Evolutionary conservation across 2,797 vertebrate genomes (phyloP).

Genomic region (Coranthus polyacanthus): DNA sequence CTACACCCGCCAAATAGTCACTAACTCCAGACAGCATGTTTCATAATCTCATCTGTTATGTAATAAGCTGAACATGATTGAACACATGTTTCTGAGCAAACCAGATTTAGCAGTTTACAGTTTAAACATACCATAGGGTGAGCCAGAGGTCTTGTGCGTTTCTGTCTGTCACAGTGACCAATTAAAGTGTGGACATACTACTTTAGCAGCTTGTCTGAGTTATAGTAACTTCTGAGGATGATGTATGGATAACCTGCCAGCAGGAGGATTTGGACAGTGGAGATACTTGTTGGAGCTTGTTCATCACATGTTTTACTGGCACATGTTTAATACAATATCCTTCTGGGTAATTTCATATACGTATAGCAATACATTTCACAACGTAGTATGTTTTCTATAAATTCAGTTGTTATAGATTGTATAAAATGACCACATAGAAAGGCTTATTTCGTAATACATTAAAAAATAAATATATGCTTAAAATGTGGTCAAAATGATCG

Average conservation of each 20-base stretch:
- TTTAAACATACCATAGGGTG: slow-evolving; percentile 35
- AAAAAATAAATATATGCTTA: too few species aligned
- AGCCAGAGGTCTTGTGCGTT: slow-evolving; percentile 28
- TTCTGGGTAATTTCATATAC: too few species aligned
- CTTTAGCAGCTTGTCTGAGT: slow-evolving; percentile 17
- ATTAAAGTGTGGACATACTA: slow-evolving; percentile 11
- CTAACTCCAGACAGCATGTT: slow-evolving; percentile 32
- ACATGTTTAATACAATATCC: slow-evolving; percentile 11
- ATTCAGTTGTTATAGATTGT: too few species aligned
- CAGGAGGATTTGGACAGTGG: slow-evolving; percentile 21
- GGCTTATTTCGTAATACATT: too few species aligned
- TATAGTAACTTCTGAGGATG: neutral
- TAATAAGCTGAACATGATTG: slow-evolving; percentile 44
- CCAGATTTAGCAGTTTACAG: slow-evolving; percentile 49
- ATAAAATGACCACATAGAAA: too few species aligned
- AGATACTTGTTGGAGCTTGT: slow-evolving; percentile 12
- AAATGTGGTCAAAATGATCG: too few species aligned
- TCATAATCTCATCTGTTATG: slow-evolving; percentile 53
- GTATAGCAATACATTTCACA: too few species aligned
- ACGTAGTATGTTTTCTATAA: too few species aligned
- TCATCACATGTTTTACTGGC: slow-evolving; percentile 31
- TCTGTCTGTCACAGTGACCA: slow-evolving; percentile 45
- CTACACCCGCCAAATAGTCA: slow-evolving; percentile 18
- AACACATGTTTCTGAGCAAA: slow-evolving; percentile 42
- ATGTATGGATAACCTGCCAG: slow-evolving; percentile 27